These are phyloP conservation scores for Lagorchestes hirsutus DNA, from an alignment of 2,797 vertebrate genomes.

Conservation along the genomic window DNA sequence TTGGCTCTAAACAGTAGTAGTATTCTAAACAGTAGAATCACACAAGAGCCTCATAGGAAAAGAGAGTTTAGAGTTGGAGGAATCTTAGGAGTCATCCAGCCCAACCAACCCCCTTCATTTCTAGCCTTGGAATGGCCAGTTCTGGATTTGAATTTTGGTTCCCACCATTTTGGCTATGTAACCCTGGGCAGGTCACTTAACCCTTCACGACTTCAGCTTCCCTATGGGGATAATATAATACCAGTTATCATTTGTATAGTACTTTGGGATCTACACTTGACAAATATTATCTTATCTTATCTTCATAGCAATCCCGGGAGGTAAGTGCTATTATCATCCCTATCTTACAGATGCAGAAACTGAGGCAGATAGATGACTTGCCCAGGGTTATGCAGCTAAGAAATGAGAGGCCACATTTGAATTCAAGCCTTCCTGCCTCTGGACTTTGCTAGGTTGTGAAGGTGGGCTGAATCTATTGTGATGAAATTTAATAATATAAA, in stretches of 20 bases:
- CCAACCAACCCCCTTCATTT: background rate
- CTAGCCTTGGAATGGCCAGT: background rate
- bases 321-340: background rate
- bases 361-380: background rate
- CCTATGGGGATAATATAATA: background rate
- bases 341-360: background rate
- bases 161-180: fast-evolving
- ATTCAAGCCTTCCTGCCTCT: background rate
- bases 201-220: conserved; percentile 57
- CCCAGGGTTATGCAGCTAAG: background rate
- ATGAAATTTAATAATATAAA: background rate
- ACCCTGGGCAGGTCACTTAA: conserved; percentile 40
- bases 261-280: background rate
- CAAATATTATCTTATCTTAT: background rate
- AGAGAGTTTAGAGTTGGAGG: background rate
- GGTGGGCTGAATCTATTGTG: background rate
- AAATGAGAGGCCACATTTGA: background rate
- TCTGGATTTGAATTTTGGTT: background rate
- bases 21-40: background rate
- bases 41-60: background rate
- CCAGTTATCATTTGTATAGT: background rate
- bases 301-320: background rate
- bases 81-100: background rate
- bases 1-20: background rate
- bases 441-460: background rate